Evolutionary conservation across 2,888 invertebrate species (phyloP), one percentile per base, ranked within the genome.

Genomic region (Trissolcus brochymenae): DNA sequence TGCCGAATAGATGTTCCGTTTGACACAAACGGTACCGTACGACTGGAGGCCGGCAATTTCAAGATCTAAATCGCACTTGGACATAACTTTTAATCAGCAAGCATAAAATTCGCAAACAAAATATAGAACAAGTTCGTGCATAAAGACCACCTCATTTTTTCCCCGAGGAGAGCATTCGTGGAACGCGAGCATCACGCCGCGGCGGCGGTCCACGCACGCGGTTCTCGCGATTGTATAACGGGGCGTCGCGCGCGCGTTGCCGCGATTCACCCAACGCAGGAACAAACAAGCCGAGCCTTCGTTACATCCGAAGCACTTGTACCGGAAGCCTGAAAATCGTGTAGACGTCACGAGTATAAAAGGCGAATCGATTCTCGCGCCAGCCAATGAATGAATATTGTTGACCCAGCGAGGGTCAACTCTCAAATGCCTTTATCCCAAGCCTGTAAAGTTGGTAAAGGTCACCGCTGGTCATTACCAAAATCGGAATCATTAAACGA

Each of bases 251-350:
- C 25, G 25, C 62, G 70, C 64, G 57, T 56, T 71, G 49, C 70
- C 67, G 73, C 68, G 68, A 78, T 79, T 81, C 76, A 68, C 60
- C 59, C 72, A 78, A 78, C 76, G 60, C 55, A 81, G 79, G 79
- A 81, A 79, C 78, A 80, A 80, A 78, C 76, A 71, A 68, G 74
- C 68, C 64, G 65, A 59, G 50, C 43, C 79, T 79, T 77, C 72
- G 77, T 79, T 70, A 77, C 74, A 79, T 75, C 66, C 66, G 55
- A 65, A 70, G 70, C 57, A 66, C 71, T 76, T 76, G 71, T 76
- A 75, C 75, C 71, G 72, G 76, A 76, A 76, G 76, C 76, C 51
- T 76, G 41, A 54, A 76, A 76, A 76, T 71, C 76, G 51, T 76
- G 76, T 76, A 68, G 55, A 49, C 51, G 67, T 66, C 61, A 51